These are phyloP conservation scores for Lucinisca nassula DNA, from an alignment of 2,888 invertebrate species.

Conservation along the genomic window DNA sequence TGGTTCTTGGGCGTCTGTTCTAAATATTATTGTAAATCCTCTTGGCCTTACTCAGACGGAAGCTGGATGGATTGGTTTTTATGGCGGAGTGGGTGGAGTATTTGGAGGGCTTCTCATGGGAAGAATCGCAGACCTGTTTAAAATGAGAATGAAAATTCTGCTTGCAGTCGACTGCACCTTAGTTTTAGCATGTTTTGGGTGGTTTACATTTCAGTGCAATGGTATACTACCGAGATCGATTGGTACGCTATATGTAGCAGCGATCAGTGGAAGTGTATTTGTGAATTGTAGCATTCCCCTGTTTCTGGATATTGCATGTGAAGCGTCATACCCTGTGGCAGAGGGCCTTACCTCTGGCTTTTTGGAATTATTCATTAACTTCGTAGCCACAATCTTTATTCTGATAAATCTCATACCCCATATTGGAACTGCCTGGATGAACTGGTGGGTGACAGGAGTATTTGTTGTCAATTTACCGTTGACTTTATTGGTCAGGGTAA, in stretches of 20 bases:
- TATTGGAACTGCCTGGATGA: conserved; percentile 44
- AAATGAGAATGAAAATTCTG: conserved; percentile 73
- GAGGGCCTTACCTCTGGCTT: conserved; percentile 59
- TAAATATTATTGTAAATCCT: conserved; percentile 82
- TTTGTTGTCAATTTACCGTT: conserved; percentile 34
- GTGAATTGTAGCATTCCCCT: conserved; percentile 46
- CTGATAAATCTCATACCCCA: conserved; percentile 36
- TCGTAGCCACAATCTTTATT: conserved; percentile 50
- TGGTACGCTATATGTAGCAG: conserved; percentile 47
- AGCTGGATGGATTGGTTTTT: conserved; percentile 73
- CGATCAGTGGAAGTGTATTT: conserved; percentile 35
- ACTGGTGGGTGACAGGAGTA: conserved; percentile 48
- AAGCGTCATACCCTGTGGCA: conserved; percentile 62
- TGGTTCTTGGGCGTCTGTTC: conserved; percentile 82
- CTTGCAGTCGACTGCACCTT: conserved; percentile 47
- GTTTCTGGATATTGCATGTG: conserved; percentile 65
- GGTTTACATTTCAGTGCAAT: conserved; percentile 69
- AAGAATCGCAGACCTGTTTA: conserved; percentile 77
- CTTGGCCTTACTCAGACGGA: conserved; percentile 74
- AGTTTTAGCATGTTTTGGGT: conserved; percentile 49
- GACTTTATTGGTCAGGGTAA: conserved; percentile 15
- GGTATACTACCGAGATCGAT: conserved; percentile 69
- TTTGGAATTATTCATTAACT: conserved; percentile 47
- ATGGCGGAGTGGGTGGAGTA: conserved; percentile 61
- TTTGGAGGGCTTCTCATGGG: conserved; percentile 56